Conservation (phyloP, 35 echinoderm and acorn worm species). For the Antedon bifida region DNA sequence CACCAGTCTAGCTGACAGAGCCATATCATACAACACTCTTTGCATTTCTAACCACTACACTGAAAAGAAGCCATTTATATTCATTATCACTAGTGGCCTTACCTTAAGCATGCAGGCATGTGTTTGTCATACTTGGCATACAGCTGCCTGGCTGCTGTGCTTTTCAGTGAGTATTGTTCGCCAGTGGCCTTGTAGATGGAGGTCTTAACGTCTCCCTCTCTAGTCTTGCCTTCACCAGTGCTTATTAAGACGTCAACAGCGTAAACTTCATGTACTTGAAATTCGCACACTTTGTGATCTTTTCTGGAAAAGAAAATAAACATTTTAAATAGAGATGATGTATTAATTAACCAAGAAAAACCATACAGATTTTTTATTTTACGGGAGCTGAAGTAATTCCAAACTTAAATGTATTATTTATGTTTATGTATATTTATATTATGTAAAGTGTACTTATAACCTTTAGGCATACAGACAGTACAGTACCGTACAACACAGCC, state of each 20-base stretch:
- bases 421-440: too few relatives aligned
- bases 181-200: slow-evolving; percentile 81
- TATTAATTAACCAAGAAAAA: neutral
- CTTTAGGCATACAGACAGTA: too few relatives aligned
- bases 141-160: slow-evolving; percentile 42
- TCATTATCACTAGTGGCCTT: neutral
- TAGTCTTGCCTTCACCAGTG: slow-evolving; percentile 72
- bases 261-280: slow-evolving; percentile 83
- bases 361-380: neutral
- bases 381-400: too few relatives aligned
- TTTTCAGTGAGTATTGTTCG: slow-evolving; percentile 54
- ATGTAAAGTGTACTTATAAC: too few relatives aligned
- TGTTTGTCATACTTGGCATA: slow-evolving; percentile 31
- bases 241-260: slow-evolving; percentile 77
- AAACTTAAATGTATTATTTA: too few relatives aligned
- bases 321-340: neutral
- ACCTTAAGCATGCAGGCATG: slow-evolving; percentile 91
- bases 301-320: slow-evolving; percentile 16
- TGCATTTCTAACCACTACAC: too few relatives aligned
- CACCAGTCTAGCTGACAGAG: too few relatives aligned
- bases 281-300: slow-evolving; percentile 60
- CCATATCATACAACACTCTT: too few relatives aligned
- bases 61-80: too few relatives aligned
- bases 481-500: too few relatives aligned
- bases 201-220: slow-evolving; percentile 45